Base-by-base conservation (phyloP, 1,140 invertebrate species). In the Drosophila nikananu region DNA sequence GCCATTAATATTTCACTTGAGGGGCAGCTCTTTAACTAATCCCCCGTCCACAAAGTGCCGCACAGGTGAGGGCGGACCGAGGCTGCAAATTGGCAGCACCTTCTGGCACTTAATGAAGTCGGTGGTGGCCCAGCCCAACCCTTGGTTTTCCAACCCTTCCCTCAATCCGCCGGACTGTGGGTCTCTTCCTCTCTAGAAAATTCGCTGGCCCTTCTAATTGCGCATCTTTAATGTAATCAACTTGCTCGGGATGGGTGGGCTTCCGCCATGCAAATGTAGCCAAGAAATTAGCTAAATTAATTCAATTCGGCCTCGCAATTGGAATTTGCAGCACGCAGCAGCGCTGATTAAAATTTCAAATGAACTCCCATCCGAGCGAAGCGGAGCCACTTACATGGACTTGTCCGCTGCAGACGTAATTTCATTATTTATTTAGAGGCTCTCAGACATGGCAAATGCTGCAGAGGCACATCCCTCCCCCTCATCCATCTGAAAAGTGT, bases 201-300 rank as follows among this genome's bases (percentile, higher is more conserved):
- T 17, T 66, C 32, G 32, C 59, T 51, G 51, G 62, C 19, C 46
- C 27, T 44, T 75, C 66, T 81, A 84, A 90, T 79, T 89, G 73
- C 84, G 84, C 84, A 87, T 87, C 84, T 71, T 66, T 89, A 89
- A 83, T 89, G 77, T 89, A 89, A 89, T 90, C 83, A 81, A 71
- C 54, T 15, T 15, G 19, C 21, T 61, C n/a, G 21, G 62, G 39
- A 61, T 17, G 21, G n/a, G n/a, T n/a, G n/a, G 7, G 54, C 39
- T 25, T 17, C 44, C 54, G 55, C 70, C 66, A 86, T 83, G 80
- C 84, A 78, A 87, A 86, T 80, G 75, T 64, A 58, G 62, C 64
- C 44, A 48, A 41, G 32, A 83, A 87, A 87, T 87, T 89, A 89
- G 77, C 61, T 19, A 71, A 89, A 89, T 87, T 90, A 90, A 81